Conservation (phyloP, 2,888 invertebrate species). For the Drosophila fulvimacula region DNA sequence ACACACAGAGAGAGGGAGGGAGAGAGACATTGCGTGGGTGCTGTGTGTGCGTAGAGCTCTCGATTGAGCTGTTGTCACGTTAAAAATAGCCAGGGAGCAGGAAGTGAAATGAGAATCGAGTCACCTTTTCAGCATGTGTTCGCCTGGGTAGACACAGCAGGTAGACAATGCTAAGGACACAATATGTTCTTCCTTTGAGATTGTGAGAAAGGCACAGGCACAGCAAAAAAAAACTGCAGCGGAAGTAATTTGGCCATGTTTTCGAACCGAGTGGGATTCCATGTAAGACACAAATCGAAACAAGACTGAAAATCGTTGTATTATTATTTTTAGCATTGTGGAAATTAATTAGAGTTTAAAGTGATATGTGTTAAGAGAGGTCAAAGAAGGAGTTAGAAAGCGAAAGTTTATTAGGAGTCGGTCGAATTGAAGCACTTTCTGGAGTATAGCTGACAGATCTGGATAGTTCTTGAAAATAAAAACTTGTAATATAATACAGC, state of each 20-base stretch:
- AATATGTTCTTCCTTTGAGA: slow-evolving; percentile 24
- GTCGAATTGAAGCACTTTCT: background rate
- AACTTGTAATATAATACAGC: no score
- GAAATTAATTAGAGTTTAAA: background rate
- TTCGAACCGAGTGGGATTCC: slow-evolving; percentile 2
- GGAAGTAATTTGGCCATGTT: slow-evolving; percentile 51
- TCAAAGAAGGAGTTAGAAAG: background rate
- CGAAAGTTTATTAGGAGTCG: background rate
- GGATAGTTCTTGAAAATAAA: no score
- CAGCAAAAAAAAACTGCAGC: slow-evolving; percentile 38
- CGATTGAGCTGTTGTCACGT: slow-evolving; percentile 64
- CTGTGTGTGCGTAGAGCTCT: slow-evolving; percentile 20
- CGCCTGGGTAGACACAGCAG: slow-evolving; percentile 19
- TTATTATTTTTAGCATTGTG: background rate
- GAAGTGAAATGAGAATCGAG: slow-evolving; percentile 67
- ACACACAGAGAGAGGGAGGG: slow-evolving; percentile 7
- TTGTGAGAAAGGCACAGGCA: background rate
- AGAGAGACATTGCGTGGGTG: slow-evolving; percentile 10
- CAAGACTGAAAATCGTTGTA: background rate
- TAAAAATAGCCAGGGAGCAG: slow-evolving; percentile 64
- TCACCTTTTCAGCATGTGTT: slow-evolving; percentile 40
- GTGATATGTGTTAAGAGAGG: background rate
- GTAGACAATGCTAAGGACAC: slow-evolving; percentile 29
- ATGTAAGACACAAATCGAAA: slow-evolving; percentile 1
- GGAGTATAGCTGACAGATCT: no score